Conservation (phyloP, 2,888 invertebrate genomes). For the Eupsilia transversa region DNA sequence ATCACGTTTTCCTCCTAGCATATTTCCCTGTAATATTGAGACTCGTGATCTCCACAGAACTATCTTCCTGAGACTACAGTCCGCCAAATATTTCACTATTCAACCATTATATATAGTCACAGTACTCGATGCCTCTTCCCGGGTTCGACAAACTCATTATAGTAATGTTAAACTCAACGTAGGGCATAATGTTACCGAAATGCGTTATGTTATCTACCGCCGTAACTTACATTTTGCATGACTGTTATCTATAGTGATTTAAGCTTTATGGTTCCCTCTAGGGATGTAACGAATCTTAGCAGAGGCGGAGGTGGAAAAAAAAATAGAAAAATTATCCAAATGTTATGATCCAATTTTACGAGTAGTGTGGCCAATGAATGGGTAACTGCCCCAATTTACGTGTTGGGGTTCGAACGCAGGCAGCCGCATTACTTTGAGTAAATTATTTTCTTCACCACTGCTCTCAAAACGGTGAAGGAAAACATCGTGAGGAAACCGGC, state of each 20-base stretch:
- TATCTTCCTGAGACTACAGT: not conserved
- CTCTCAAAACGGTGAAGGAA: no score
- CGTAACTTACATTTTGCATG: conserved; percentile 58
- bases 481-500: no score
- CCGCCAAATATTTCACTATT: conserved; percentile 20
- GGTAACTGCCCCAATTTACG: no score
- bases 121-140: conserved; percentile 33
- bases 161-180: conserved; percentile 46
- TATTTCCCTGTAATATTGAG: not conserved
- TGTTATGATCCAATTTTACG: no score
- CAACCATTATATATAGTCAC: conserved; percentile 14
- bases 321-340: no score
- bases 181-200: conserved; percentile 48
- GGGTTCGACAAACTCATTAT: conserved; percentile 47
- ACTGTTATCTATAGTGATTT: conserved; percentile 51
- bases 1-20: not conserved
- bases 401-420: no score
- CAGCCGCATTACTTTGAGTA: no score
- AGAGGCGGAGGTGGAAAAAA: not conserved
- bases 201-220: conserved; percentile 51
- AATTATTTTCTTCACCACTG: no score
- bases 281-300: not conserved
- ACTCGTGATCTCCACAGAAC: not conserved
- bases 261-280: conserved; percentile 41
- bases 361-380: no score